These are phyloP conservation scores for Brachionus rubens DNA, from an alignment of 1,140 invertebrate species.

Conservation along the genomic window DNA sequence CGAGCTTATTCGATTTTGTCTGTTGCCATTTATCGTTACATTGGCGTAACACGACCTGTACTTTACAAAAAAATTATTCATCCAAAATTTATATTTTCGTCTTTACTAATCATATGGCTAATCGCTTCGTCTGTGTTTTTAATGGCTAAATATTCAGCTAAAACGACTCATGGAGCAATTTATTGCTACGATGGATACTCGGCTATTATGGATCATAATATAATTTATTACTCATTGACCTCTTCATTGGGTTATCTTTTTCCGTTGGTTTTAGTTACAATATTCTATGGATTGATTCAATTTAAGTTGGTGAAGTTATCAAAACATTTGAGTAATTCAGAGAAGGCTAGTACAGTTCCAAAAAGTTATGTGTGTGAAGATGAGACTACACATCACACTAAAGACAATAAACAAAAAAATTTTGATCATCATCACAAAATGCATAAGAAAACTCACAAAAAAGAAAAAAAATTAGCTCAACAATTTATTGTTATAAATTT, in stretches of 20 bases:
- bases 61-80: slow-evolving; percentile 4
- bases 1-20: slow-evolving; percentile 2
- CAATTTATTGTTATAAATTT: slow-evolving; percentile 15
- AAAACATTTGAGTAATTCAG: background rate
- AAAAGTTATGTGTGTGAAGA: background rate
- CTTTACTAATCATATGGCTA: background rate
- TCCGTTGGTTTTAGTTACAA: background rate
- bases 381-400: background rate
- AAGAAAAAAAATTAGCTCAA: slow-evolving; percentile 23
- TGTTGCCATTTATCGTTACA: slow-evolving; percentile 3
- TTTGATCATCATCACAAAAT: background rate
- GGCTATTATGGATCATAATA: background rate
- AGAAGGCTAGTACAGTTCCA: background rate
- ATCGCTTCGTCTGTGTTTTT: background rate
- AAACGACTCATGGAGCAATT: background rate
- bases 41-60: background rate
- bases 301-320: background rate
- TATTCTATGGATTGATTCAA: slow-evolving; percentile 6
- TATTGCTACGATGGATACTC: slow-evolving; percentile 31
- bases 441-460: background rate
- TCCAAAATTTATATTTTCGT: background rate
- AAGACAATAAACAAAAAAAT: background rate
- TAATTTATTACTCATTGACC: background rate
- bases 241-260: background rate
- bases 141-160: background rate